Evolutionary conservation across 2,113 vertebrate species (phyloP), one percentile per base, ranked within the genome.

Genomic region (Patagioenas fasciata): DNA sequence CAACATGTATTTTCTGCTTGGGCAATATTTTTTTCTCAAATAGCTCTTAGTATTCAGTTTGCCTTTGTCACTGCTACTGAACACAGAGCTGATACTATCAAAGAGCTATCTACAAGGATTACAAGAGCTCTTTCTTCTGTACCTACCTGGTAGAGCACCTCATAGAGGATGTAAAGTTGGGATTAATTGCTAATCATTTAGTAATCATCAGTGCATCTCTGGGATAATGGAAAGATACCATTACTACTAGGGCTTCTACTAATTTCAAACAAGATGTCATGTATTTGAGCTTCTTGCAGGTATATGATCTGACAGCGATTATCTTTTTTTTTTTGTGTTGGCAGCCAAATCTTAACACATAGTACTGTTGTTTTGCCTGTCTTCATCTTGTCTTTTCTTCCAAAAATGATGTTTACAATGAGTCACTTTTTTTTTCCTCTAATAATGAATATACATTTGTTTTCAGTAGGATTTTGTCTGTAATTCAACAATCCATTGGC

Each of bases 131-230:
- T 54, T 75, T 74, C 26, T 71, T 66, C 66, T 58, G 1, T 80
- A 83, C 47, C 54, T 67, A 7, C 32, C 77, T 82, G 58, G 74
- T 40, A 80, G 42, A 78, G 42, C 51, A 53, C 36, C 32, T 64
- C 15, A 21, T 11, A 80, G 67, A 60, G 23, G 36, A 56, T 48
- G 12, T 26, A 57, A 92, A 81, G 60, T 81, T 95, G 32, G 11
- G 61, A 80, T 91, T 86, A 86, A 88, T 81, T 92, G 61, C 64
- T 88, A 72, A 88, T 95, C 19, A 75, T 90, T 93, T 79, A 25
- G 24, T 71, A 84, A 74, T 90, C 9, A 61, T 61, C 48, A 67
- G 31, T 40, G 42, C 51, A 67, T 90, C 64, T 85, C 67, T 80
- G 69, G 15, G 51, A 71, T 91, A 91, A 74, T 56, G 71, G 67